These are phyloP conservation scores for Hypselothyrea guttata DNA, from an alignment of 2,888 invertebrate genomes.

Conservation along the genomic window DNA sequence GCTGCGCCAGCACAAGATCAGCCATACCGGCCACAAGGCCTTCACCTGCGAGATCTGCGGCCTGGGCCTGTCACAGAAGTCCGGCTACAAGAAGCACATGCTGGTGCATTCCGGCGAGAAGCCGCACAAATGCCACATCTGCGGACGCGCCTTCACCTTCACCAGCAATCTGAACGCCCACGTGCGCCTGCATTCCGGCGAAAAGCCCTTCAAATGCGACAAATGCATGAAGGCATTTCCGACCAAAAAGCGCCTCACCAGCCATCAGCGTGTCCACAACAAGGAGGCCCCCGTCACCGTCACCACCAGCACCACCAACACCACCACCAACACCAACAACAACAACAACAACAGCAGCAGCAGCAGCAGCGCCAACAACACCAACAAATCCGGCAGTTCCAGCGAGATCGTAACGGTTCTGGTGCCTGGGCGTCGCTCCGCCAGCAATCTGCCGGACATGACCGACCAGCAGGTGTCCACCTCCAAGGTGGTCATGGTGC, in stretches of 20 bases:
- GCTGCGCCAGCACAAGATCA: conserved; percentile 79
- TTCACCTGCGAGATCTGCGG: conserved; percentile 81
- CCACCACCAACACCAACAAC: neutral
- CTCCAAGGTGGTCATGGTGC: conserved; percentile 63
- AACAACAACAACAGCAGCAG: conserved; percentile 1
- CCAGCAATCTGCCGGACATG: conserved; percentile 35
- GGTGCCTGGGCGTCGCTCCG: conserved; percentile 51
- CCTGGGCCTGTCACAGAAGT: conserved; percentile 81
- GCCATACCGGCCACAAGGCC: conserved; percentile 81
- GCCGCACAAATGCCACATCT: conserved; percentile 79
- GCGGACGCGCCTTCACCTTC: conserved; percentile 80
- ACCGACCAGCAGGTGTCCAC: conserved; percentile 55
- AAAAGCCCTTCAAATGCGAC: conserved; percentile 78
- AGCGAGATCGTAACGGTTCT: conserved; percentile 47
- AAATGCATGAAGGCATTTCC: conserved; percentile 78
- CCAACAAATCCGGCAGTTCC: neutral
- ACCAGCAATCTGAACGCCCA: conserved; percentile 82
- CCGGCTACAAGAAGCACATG: conserved; percentile 82
- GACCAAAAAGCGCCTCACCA: conserved; percentile 80
- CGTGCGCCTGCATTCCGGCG: conserved; percentile 79
- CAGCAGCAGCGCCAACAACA: neutral
- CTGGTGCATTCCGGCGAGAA: conserved; percentile 82
- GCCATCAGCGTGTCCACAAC: conserved; percentile 79
- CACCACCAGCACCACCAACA: conserved; percentile 14
- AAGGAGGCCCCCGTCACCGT: conserved; percentile 72